Base-by-base conservation (phyloP, 2,113 vertebrate species). In the Sander vitreus region DNA sequence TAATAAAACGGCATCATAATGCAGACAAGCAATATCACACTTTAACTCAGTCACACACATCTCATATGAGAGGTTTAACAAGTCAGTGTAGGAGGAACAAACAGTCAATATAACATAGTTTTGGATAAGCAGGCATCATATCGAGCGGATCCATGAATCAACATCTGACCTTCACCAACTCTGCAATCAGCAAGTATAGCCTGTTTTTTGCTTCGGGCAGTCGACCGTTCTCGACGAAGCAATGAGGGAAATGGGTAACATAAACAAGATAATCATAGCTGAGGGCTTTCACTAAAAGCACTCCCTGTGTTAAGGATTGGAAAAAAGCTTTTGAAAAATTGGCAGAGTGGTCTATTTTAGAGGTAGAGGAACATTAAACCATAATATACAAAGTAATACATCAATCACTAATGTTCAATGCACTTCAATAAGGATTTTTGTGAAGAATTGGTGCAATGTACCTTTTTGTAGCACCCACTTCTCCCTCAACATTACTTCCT, bases 51-150 rank as follows among this genome's bases (percentile, higher is more conserved):
- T 19, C 36, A 59, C 59, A 71, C 64, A 43, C 54, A 71, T 72
- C 81, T 55, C 55, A 43, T 33, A 53, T 60, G 36, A 8, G 33
- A 72, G n/a, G 64, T 67, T 64, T 65, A 53, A 16, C 57, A 59
- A 77, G 33, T 65, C 39, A 8, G 81, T 23, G 81, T 51, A 47
- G 76, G 72, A 78, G 77, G 50, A 83, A 73, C 75, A 90, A 78
- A 51, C 78, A 81, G 69, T 86, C 76, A 1, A 91, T 91, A 87
- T 33, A 51, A 55, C 70, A 66, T 51, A 76, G 76, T 63, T 85
- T 30, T 75, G 63, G 77, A 78, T 73, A 71, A 73, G 82, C 79
- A 67, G 62, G 36, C 70, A 53, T 85, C 70, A 76, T 73, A 86
- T 82, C 2, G 67, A 83, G 57, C 67, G 59, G 62, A 63, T 76